These are phyloP conservation scores for Onchidella celtica DNA, from an alignment of 2,888 invertebrate species.

Conservation along the genomic window DNA sequence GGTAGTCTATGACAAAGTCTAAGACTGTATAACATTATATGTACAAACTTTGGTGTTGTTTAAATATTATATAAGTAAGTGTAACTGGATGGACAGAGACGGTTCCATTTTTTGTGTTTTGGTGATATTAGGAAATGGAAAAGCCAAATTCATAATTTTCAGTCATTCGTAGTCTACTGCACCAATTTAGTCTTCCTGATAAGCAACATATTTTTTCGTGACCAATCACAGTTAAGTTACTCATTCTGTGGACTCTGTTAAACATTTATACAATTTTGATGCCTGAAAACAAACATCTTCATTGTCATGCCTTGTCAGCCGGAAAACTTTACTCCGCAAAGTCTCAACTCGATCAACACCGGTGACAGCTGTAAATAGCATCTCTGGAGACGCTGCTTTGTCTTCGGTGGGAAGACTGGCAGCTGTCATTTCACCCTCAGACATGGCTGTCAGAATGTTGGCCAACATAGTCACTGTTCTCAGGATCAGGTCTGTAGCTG, in stretches of 20 bases:
- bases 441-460: slow-evolving; percentile 81
- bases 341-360: slow-evolving; percentile 62
- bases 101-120: too few species aligned
- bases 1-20: too few species aligned
- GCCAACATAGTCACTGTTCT: slow-evolving; percentile 82
- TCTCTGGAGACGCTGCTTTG: slow-evolving; percentile 83
- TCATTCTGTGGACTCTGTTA: slow-evolving; percentile 25
- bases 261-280: slow-evolving; percentile 67
- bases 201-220: too few species aligned
- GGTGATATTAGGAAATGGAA: too few species aligned
- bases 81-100: too few species aligned
- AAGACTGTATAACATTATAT: too few species aligned
- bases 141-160: too few species aligned
- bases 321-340: slow-evolving; percentile 74
- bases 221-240: too few species aligned
- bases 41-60: too few species aligned
- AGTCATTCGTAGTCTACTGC: too few species aligned
- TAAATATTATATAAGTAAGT: too few species aligned
- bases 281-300: slow-evolving; percentile 72
- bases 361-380: slow-evolving; percentile 80
- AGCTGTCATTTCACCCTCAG: slow-evolving; percentile 80
- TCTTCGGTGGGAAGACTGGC: slow-evolving; percentile 81
- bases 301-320: slow-evolving; percentile 71
- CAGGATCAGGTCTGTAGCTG: slow-evolving; percentile 80
- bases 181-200: too few species aligned